Evolutionary conservation across 2,797 vertebrate species (phyloP), one percentile per base, ranked within the genome.

Genomic region (Fringilla coelebs): DNA sequence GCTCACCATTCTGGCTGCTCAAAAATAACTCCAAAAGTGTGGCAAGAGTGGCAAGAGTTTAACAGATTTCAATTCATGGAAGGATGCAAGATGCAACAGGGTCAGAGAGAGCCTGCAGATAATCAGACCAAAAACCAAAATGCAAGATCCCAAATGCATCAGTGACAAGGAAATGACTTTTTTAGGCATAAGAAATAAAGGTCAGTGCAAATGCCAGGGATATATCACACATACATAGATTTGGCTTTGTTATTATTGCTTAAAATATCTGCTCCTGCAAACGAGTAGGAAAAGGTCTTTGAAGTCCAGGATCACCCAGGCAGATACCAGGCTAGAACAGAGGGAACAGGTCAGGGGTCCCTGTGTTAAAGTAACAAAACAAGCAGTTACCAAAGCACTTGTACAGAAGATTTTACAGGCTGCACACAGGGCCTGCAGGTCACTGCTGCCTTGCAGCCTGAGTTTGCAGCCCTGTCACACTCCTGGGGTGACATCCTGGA

Each of bases 171-270:
- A 88, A 79, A 70, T 31, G 34, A 58, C 80, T 96, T 82, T 34
- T 22, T 93, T 91, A 87, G 71, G 80, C 51, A 61, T 25, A 31
- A 46, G 67, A 94, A 94, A 57, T 85, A 91, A 95, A 94, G 91
- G 90, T 89, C 92, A 81, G 25, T 60, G 86, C 87, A 91, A 95
- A 94, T 93, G 86, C 57, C 91, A 58, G 58, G 71, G 74, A 58
- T 78, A 43, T 87, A 91, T 94, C 61, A 81, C 75, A 89, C 36
- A 29, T 28, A 71, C 28, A 66, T 18, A 7, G 41, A 58, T 65
- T 90, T 95, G 88, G 66, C 66, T 88, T 77, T 80, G 85, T 71
- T 96, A 82, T 77, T 91, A 61, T 77, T 95, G 61, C 93, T 91
- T 86, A 93, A 88, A 58, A 54, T 57, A 77, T 74, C 89, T 82